Evolutionary conservation across 2,113 vertebrate species (phyloP), one percentile per base, ranked within the genome.

Genomic region (Cryptoleucopteryx plumbea): DNA sequence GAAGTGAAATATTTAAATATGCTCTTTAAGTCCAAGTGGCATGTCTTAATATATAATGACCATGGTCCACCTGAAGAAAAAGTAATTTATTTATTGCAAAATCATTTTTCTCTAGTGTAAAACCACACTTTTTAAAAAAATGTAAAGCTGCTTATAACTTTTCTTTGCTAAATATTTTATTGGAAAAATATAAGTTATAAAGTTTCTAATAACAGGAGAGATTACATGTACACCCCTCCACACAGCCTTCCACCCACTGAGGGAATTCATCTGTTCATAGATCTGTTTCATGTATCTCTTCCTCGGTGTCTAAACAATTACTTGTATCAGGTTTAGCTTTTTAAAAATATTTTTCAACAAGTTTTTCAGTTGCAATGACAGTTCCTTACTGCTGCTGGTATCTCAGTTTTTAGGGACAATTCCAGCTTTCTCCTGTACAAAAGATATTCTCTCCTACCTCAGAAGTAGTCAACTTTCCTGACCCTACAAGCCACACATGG

Each of bases 251-350:
- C 8, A 71, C 2, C 22, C 23, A 29, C 0, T 31, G 32, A 67
- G 8, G 18, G n/a, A 88, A 82, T 75, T 55, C 0, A 26, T 67
- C 43, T 58, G 3, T 71, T 88, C 66, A 66, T 25, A 48, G 23
- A 31, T 71, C 40, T 59, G 7, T 82, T 70, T 67, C 38, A 42
- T 9, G 5, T 73, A 27, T 55, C 4, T 63, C n/a, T 81, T 90
- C 14, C 19, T 82, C 1, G 0, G 5, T 56, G 40, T 9, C 25
- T 83, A 67, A 40, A 27, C 22, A 90, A 73, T 72, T 70, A 50
- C 6, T n/a, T 2, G 4, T 43, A 26, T 8, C 10, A 73, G 4
- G 14, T 47, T 29, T 7, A 4, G 2, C 0, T 0, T 36, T 53
- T n/a, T 11, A 4, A 31, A 61, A 45, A 16, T 48, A 18, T 11